A percentile compares a stretch with the other conserved stretches of the same genome.
phyloP scores from a whole-genome alignment of 2,797 vertebrate species.

The Coracias cyanogaster region DNA sequence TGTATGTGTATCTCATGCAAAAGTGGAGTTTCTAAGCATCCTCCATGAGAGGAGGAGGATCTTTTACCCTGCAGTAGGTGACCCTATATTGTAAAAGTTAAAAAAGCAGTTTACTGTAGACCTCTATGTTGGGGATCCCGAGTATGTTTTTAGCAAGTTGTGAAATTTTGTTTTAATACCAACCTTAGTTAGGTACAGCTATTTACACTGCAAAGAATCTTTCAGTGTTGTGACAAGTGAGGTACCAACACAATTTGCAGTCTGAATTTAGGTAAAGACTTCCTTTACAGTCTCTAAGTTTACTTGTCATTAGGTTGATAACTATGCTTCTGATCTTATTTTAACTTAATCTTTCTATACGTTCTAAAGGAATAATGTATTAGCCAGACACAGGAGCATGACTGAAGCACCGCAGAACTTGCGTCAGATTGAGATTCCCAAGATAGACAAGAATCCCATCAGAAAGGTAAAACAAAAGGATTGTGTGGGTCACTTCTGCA shows the following conservation, averaged over 20 bases:
- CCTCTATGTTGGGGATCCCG: not conserved
- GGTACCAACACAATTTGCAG: not conserved
- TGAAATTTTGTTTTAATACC: not conserved
- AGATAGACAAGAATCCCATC: conserved; percentile 83
- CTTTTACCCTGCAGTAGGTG: not conserved
- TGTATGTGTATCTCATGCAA: not conserved
- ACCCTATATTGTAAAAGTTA: not conserved
- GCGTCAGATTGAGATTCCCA: conserved; percentile 93
- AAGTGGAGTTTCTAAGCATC: not conserved
- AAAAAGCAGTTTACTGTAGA: not conserved
- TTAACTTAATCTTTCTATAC: conserved; percentile 3
- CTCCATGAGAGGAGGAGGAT: not conserved
- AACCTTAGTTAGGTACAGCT: not conserved
- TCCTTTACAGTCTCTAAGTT: not conserved
- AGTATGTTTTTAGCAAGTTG: not conserved
- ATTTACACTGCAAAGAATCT: not conserved
- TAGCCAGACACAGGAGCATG: conserved; percentile 92
- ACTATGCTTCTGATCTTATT: not conserved
- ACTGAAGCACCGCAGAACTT: conserved; percentile 89
- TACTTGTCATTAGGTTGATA: not conserved
- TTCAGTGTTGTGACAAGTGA: not conserved
- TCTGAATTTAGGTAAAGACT: not conserved
- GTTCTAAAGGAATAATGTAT: conserved; percentile 82
- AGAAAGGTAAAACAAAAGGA: conserved; percentile 81
- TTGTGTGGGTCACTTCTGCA: not conserved